Percentiles rank a stretch among this genome's conserved stretches.
These are phyloP conservation scores for Oostethus manadensis DNA, from an alignment of 2,113 vertebrate genomes.

Conservation along the genomic window DNA sequence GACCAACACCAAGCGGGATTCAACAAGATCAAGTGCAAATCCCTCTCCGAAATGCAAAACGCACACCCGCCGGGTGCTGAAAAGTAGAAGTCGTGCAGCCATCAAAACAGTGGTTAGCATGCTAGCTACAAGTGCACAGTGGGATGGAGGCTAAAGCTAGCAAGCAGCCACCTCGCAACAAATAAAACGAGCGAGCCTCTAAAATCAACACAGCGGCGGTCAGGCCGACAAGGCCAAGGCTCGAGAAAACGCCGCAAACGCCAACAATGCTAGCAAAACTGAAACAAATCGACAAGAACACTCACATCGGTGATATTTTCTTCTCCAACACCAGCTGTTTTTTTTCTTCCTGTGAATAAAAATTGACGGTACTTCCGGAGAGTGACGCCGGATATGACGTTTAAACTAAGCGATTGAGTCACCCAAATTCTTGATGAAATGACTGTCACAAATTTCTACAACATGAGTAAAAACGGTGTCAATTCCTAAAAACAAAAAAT, in stretches of 20 bases:
- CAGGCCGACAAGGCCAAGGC: neutral
- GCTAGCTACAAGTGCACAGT: slow-evolving; percentile 46
- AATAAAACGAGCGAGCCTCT: slow-evolving; percentile 39
- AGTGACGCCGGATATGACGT: slow-evolving; percentile 53
- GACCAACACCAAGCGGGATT: slow-evolving; percentile 27
- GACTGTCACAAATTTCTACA: too few species aligned
- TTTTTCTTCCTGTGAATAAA: slow-evolving; percentile 68
- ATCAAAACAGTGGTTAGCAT: slow-evolving; percentile 17
- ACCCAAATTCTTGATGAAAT: too few species aligned
- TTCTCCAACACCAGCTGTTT: slow-evolving; percentile 70
- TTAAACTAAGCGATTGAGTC: too few species aligned
- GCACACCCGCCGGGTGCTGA: neutral
- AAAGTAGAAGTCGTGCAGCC: slow-evolving; percentile 10
- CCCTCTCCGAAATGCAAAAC: neutral
- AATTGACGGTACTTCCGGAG: slow-evolving; percentile 76
- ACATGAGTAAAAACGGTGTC: too few species aligned
- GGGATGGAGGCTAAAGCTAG: slow-evolving; percentile 58
- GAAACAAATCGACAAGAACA: slow-evolving; percentile 17
- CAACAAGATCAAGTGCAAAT: neutral
- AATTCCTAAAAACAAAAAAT: too few species aligned
- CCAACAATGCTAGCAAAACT: neutral
- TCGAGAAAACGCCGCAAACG: neutral
- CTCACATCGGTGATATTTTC: slow-evolving; percentile 68
- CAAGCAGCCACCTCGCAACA: slow-evolving; percentile 59
- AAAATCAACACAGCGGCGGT: slow-evolving; percentile 24